Base-by-base conservation (phyloP, 2,797 vertebrate species). In the Chaenodraco wilsoni region DNA sequence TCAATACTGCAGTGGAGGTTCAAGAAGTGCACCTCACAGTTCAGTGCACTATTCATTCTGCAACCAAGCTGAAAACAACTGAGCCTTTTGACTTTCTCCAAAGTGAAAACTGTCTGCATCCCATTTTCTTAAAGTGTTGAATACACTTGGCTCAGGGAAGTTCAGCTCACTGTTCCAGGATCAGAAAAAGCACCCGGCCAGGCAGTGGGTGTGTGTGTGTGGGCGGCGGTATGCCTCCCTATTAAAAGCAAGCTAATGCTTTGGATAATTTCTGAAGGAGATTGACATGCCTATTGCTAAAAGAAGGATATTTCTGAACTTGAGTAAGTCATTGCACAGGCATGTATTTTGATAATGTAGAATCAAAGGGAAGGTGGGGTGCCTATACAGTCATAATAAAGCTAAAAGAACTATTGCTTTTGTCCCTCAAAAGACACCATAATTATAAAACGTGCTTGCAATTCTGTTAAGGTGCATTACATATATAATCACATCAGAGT, bases 1-100 rank as follows among this genome's bases (percentile, higher is more conserved):
- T 94, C 91, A 94, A 74, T 41, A 94, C 82, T 94, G 87, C 93
- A 94, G 80, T 14, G 33, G 82, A 73, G 76, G 87, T 84, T 91
- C 80, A 87, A 76, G 65, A 91, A 78, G 57, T 72, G 76, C 65
- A 86, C 76, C 87, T 88, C 79, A 92, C 88, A 87, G 80, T 83
- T 91, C 88, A 90, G 68, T 88, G 87, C 89, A 83, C 87, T 87
- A 89, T 90, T 92, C 85, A 92, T 90, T 82, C 70, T 64, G 81
- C 79, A 80, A 62, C 76, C 74, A 76, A 72, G 83, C 78, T 81
- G 65, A 84, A 87, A 83, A 76, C 57, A 79, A 74, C 72, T 69
- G 21, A 79, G 66, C 64, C 67, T 79, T 81, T 88, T 87, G 87
- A 92, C 91, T 91, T 87, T 88, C 66, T 76, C 59, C 86, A 88